Evolutionary conservation across 64 coral and sea anemone genomes (phyloP).

Genomic region (Porites australiensis): DNA sequence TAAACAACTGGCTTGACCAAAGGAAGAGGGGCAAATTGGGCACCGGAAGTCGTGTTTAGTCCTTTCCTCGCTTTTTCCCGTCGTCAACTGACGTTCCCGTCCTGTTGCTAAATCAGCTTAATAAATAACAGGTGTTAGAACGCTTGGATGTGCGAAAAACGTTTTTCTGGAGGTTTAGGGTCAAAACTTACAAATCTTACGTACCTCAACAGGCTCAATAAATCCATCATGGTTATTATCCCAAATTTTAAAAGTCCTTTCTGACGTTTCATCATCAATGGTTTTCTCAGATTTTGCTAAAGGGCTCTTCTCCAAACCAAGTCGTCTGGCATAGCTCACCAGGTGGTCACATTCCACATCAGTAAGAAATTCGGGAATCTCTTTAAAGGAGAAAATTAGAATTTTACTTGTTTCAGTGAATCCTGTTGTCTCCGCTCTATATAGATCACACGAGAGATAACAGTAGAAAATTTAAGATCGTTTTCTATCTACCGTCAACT

Average conservation of each 20-base stretch:
- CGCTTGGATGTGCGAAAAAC: too few species aligned
- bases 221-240: constrained; percentile 82
- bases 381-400: constrained; percentile 4
- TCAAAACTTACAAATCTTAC: background rate
- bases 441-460: too few species aligned
- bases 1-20: too few species aligned
- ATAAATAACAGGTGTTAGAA: too few species aligned
- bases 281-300: constrained; percentile 37
- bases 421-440: too few species aligned
- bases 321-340: constrained; percentile 73
- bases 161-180: background rate
- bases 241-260: constrained; percentile 81
- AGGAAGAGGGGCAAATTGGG: too few species aligned
- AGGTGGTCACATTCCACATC: constrained; percentile 85
- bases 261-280: constrained; percentile 86
- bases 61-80: too few species aligned
- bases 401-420: background rate
- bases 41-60: too few species aligned
- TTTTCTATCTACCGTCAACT: too few species aligned
- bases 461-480: too few species aligned
- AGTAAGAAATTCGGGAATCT: constrained; percentile 78
- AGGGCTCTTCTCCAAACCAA: constrained; percentile 88
- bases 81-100: too few species aligned
- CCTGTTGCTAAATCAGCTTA: too few species aligned
- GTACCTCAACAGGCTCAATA: constrained; percentile 77